These are phyloP conservation scores for Drosophila stalkeri DNA, from an alignment of 2,888 invertebrate species.

Conservation along the genomic window DNA sequence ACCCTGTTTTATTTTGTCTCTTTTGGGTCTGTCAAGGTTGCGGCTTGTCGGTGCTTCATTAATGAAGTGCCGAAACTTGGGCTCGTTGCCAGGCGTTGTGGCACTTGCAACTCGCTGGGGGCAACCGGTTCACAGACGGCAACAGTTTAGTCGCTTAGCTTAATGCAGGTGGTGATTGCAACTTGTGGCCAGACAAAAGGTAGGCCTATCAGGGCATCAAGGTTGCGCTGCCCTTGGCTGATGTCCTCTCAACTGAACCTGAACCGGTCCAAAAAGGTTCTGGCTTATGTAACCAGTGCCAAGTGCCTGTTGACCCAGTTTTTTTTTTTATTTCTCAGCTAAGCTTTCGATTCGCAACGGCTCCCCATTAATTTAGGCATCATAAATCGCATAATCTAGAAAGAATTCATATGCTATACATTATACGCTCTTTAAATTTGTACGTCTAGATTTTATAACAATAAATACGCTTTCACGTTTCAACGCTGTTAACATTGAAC, in stretches of 20 bases:
- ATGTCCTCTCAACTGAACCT: conserved; percentile 19
- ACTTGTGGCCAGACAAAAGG: conserved; percentile 47
- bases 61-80: conserved; percentile 80
- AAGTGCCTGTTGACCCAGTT: conserved; percentile 65
- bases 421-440: neutral
- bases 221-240: conserved; percentile 69
- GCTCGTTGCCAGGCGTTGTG: conserved; percentile 58
- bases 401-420: conserved; percentile 16
- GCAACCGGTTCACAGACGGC: conserved; percentile 60
- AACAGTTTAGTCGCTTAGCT: conserved; percentile 36
- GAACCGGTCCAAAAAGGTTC: conserved; percentile 74
- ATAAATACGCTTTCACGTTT: conserved; percentile 22
- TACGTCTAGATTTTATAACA: neutral
- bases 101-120: conserved; percentile 58
- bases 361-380: conserved; percentile 15
- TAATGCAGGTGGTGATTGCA: conserved; percentile 77
- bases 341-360: conserved; percentile 16
- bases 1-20: neutral
- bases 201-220: conserved; percentile 40
- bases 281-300: conserved; percentile 65
- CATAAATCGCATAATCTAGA: conserved; percentile 21
- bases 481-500: conserved; percentile 60
- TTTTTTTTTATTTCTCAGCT: conserved; percentile 3
- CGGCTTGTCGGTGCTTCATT: conserved; percentile 63
- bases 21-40: conserved; percentile 67